Percentiles rank a stretch among this genome's conserved stretches.
These are phyloP conservation scores for Boleophthalmus pectinirostris DNA, from an alignment of 2,113 vertebrate genomes.

Conservation along the genomic window DNA sequence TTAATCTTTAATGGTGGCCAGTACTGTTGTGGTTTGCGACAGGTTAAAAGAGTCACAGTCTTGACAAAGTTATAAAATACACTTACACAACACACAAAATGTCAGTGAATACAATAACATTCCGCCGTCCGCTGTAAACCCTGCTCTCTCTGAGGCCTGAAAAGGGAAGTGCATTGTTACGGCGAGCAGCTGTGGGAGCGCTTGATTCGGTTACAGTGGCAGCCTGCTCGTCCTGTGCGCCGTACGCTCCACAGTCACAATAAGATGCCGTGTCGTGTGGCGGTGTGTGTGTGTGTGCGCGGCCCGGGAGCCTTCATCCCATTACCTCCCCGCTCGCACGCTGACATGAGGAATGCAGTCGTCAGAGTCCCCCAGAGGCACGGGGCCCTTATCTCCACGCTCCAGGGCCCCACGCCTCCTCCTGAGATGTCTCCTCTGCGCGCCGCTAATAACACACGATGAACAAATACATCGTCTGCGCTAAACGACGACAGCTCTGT, in stretches of 20 bases:
- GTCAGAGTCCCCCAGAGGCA: background rate
- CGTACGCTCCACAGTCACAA: background rate
- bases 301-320: background rate
- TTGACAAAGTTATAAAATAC: too few relatives aligned
- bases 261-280: background rate
- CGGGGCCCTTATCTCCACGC: too few relatives aligned
- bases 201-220: background rate
- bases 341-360: slow-evolving; percentile 3
- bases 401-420: too few relatives aligned
- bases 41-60: too few relatives aligned
- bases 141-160: background rate
- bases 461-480: background rate
- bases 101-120: background rate
- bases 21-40: too few relatives aligned
- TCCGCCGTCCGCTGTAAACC: background rate
- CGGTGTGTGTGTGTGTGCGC: too few relatives aligned
- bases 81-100: too few relatives aligned
- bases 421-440: background rate
- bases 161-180: background rate
- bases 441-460: background rate
- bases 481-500: background rate
- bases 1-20: too few relatives aligned
- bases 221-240: background rate
- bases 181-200: background rate
- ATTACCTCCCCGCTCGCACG: background rate